A percentile compares a stretch with the other conserved stretches of the same genome.
phyloP scores from a whole-genome alignment of 2,888 invertebrate genomes.

The Leptinotarsa tumamoca region DNA sequence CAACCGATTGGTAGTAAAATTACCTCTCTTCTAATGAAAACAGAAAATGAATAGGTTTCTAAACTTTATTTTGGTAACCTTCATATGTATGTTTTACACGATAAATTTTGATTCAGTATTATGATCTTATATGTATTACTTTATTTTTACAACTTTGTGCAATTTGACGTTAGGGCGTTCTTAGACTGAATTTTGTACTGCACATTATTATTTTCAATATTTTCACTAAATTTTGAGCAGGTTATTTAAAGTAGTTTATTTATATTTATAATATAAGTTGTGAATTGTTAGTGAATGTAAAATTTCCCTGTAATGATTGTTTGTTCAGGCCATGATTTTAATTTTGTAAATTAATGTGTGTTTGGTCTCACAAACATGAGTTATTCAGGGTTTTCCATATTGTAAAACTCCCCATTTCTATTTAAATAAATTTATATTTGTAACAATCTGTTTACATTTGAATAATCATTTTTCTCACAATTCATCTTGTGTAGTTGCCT shows the following conservation, averaged over 20 bases:
- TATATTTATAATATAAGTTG: slow-evolving; percentile 54
- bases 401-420: slow-evolving; percentile 65
- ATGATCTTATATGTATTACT: slow-evolving; percentile 13
- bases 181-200: slow-evolving; percentile 37
- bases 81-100: slow-evolving; percentile 16
- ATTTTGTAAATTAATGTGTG: slow-evolving; percentile 57
- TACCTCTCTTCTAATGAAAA: neutral
- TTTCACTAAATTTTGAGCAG: slow-evolving; percentile 56
- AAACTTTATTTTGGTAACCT: slow-evolving; percentile 1
- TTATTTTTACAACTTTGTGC: slow-evolving; percentile 33
- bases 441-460: slow-evolving; percentile 43
- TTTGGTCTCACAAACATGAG: slow-evolving; percentile 59
- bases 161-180: slow-evolving; percentile 37
- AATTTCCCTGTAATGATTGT: slow-evolving; percentile 57
- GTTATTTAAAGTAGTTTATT: slow-evolving; percentile 55
- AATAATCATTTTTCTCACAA: slow-evolving; percentile 3
- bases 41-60: neutral
- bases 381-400: slow-evolving; percentile 61
- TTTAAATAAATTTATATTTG: slow-evolving; percentile 67
- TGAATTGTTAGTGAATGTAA: slow-evolving; percentile 60
- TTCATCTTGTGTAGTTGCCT: neutral
- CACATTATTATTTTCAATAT: slow-evolving; percentile 26
- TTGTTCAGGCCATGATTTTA: slow-evolving; percentile 58
- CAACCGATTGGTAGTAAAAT: neutral
- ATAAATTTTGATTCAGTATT: slow-evolving; percentile 25